These are phyloP conservation scores for Dufourea novaeangliae DNA, from an alignment of 1,140 invertebrate species.

Conservation along the genomic window DNA sequence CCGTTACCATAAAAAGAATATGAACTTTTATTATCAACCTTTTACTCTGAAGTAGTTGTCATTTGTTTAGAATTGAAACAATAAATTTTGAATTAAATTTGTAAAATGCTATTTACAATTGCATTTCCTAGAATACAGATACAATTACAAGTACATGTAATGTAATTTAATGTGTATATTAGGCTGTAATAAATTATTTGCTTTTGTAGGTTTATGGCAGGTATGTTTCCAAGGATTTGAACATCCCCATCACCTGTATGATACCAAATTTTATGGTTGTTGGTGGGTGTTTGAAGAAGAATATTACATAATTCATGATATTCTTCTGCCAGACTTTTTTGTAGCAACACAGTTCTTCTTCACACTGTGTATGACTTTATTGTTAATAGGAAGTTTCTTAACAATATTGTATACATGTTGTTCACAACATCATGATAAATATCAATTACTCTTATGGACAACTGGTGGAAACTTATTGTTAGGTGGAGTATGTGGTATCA, in stretches of 20 bases:
- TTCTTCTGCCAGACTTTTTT: constrained; percentile 93
- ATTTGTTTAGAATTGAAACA: not conserved
- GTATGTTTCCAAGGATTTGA: constrained; percentile 93
- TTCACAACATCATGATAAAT: constrained; percentile 89
- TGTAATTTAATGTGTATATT: not conserved
- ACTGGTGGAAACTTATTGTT: constrained; percentile 88
- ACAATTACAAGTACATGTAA: not conserved
- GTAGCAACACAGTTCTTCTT: constrained; percentile 96
- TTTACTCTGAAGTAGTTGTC: not conserved
- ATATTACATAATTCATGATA: constrained; percentile 93
- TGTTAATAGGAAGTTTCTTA: constrained; percentile 88
- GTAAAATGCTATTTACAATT: not conserved
- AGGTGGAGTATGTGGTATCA: constrained; percentile 88
- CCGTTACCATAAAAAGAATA: not conserved
- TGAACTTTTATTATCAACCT: constrained; percentile 11
- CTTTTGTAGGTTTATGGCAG: constrained; percentile 92
- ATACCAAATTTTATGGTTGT: constrained; percentile 90
- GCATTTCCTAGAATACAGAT: not conserved
- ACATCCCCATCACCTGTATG: constrained; percentile 90
- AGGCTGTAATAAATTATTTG: not conserved
- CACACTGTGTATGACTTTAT: constrained; percentile 90
- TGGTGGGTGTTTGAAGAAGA: constrained; percentile 97
- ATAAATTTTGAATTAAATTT: not conserved
- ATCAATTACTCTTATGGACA: constrained; percentile 87
- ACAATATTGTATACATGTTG: constrained; percentile 88